Conservation (phyloP, 2,797 vertebrate genomes). For the Gobio occitaniae region DNA sequence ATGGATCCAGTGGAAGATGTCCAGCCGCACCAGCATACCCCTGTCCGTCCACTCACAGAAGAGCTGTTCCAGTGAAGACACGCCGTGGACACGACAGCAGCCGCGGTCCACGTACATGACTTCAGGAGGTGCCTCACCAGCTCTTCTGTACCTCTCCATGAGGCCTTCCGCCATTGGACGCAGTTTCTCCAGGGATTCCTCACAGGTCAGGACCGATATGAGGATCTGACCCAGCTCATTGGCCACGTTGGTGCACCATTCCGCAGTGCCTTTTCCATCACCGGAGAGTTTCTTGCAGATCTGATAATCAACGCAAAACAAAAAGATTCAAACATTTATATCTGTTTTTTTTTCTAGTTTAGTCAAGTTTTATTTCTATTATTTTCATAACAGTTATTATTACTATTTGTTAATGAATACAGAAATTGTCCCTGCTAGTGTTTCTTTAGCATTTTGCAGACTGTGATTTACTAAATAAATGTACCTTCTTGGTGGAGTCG, state of each 20-base stretch:
- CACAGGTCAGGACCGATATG: constrained; percentile 29
- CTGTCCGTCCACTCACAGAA: constrained; percentile 38
- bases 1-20: constrained; percentile 58
- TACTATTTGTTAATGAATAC: neutral
- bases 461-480: too few relatives aligned
- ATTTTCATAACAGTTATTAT: neutral
- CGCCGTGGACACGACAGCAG: constrained; percentile 18
- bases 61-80: constrained; percentile 20
- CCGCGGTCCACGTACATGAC: constrained; percentile 40
- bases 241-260: constrained; percentile 2
- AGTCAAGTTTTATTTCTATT: neutral
- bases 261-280: neutral
- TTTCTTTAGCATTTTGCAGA: neutral
- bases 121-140: constrained; percentile 12
- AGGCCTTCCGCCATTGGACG: neutral
- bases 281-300: constrained; percentile 6
- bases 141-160: constrained; percentile 27
- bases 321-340: neutral
- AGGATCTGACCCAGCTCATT: constrained; percentile 21
- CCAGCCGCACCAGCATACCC: constrained; percentile 45
- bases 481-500: too few relatives aligned
- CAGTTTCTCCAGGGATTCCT: constrained; percentile 15
- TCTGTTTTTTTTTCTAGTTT: neutral
- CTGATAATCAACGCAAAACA: neutral
- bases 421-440: too few relatives aligned